Evolutionary conservation across 2,888 invertebrate species (phyloP), one percentile per base, ranked within the genome.

Genomic region (Saturnia japonica): DNA sequence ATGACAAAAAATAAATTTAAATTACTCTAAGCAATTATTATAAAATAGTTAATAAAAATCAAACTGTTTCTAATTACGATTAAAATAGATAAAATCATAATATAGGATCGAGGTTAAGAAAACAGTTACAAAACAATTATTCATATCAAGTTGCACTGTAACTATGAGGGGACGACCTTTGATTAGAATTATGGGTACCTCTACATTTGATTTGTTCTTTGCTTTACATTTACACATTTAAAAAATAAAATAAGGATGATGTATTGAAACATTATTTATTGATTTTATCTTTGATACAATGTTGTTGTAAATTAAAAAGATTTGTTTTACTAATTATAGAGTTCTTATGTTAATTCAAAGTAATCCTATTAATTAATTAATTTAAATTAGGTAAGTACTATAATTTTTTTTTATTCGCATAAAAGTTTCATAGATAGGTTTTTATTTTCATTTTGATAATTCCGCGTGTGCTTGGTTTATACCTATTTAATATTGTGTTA

Each of bases 171-270:
- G 42, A 54, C 54, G 54, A 66, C 66, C 54, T 70, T 16, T 66
- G 45, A 51, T 64, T 62, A 34, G 34, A 34, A 34, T 34, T 28
- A 16, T n/a, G n/a, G n/a, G n/a, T n/a, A 28, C 14, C 19, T 45
- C 45, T 45, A 28, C 11, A 9, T 47, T 74, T 74, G 75, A 78
- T 72, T 70, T 16, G 12, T 22, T 60, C 57, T 19, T n/a, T 54
- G n/a, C 22, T n/a, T 54, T 54, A 34, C 34, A 34, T 34, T 34
- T 34, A 34, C 34, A 34, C 34, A 34, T 6, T n/a, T n/a, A n/a
- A n/a, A n/a, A n/a, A n/a, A 34, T 4, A 34, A 34, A 34, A 34
- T 6, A 34, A 4, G 34, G 34, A 34, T 34, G 6, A 34, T 34
- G 34, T 34, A 34, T 34, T 34, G 3, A 34, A 34, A 34, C 2